Base-by-base conservation (phyloP, 2,797 vertebrate species). In the Sphenodon punctatus region DNA sequence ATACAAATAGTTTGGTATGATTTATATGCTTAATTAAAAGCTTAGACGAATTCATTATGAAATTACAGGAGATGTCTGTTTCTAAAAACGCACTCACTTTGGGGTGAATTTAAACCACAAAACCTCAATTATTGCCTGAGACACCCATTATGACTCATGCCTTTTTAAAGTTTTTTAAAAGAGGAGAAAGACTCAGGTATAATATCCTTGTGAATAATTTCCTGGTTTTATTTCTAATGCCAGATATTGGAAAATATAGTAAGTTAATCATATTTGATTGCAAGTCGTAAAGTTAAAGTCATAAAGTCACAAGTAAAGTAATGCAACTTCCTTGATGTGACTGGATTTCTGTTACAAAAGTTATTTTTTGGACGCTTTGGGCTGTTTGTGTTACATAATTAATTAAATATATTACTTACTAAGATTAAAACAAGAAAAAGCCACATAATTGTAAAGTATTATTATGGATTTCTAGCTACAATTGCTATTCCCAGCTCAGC, bases 1-100 rank as follows among this genome's bases (percentile, higher is more conserved):
- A 90, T 73, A 85, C 11, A 67, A 86, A 77, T 51, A 8, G 23
- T 49, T 86, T 74, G 0, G 4, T 61, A 27, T 86, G 56, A 84
- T 92, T 88, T 81, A 79, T 87, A 75, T 51, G 42, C 53, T 61
- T 94, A 75, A 92, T 89, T 85, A 92, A 70, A 83, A 15, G 30
- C 27, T 81, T 76, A 55, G 82, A 71, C 70, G 42, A 78, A 85
- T 79, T 86, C 75, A 76, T 89, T 89, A 89, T 25, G 75, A 79
- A 82, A 42, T 75, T 81, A 80, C 68, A 86, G 2, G 25, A 84
- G 32, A 80, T 77, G 69, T 22, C 85, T 43, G 75, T 92, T 88
- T 76, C 71, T 66, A 36, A 66, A 59, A 20, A 10, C 3, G 67
- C 45, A 67, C 38, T 72, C 72, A 71, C 36, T 82, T 84, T 84